Conservation (phyloP, 2,888 invertebrate species). For the Amiota mariae region DNA sequence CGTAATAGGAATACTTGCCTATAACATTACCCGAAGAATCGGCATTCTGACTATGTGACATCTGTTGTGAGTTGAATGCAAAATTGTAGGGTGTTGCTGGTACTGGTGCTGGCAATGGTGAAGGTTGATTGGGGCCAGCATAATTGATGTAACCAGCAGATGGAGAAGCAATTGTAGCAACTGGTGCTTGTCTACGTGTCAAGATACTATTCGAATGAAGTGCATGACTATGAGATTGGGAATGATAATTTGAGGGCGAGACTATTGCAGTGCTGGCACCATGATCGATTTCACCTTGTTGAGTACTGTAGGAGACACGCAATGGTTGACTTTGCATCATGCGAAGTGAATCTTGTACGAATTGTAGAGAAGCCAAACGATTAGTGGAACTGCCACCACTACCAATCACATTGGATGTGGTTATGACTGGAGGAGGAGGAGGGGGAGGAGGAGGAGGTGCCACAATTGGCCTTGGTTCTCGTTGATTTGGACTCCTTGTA, state of each 20-base stretch:
- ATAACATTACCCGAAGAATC: constrained; percentile 68
- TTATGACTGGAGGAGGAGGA: neutral
- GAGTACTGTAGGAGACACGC: constrained; percentile 36
- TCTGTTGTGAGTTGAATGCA: constrained; percentile 62
- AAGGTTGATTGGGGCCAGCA: neutral
- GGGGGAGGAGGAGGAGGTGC: neutral
- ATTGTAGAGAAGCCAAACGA: constrained; percentile 39
- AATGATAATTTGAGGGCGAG: neutral
- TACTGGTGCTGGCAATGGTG: constrained; percentile 30
- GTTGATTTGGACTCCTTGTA: neutral
- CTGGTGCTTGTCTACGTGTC: constrained; percentile 19
- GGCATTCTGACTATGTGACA: constrained; percentile 65
- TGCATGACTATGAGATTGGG: neutral
- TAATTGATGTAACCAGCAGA: neutral
- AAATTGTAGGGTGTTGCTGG: constrained; percentile 56
- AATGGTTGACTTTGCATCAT: constrained; percentile 42
- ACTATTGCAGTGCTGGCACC: neutral
- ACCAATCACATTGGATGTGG: neutral
- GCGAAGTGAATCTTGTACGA: constrained; percentile 51
- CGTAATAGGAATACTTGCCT: constrained; percentile 81
- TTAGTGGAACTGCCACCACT: neutral
- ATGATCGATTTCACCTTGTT: constrained; percentile 33
- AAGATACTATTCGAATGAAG: constrained; percentile 17
- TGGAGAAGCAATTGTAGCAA: constrained; percentile 1
- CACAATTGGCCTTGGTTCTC: constrained; percentile 6